Conservation (phyloP, 2,113 vertebrate genomes). For the Mola mola region DNA sequence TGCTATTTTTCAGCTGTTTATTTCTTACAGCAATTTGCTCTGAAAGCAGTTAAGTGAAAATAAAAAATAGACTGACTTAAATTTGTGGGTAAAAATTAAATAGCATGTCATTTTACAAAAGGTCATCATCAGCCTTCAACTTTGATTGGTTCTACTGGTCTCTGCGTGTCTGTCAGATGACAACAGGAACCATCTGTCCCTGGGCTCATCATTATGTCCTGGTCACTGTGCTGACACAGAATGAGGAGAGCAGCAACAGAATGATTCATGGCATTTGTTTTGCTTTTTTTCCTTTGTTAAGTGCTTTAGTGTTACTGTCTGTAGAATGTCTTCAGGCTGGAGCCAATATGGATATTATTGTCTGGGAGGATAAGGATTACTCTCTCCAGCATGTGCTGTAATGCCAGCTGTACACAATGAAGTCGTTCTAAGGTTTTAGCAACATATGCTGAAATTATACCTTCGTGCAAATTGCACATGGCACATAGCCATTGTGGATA, state of each 20-base stretch:
- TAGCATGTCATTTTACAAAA: slow-evolving; percentile 30
- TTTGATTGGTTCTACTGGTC: slow-evolving; percentile 25
- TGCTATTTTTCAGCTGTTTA: not conserved
- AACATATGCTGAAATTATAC: slow-evolving; percentile 25
- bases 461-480: slow-evolving; percentile 19
- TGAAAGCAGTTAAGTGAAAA: not conserved
- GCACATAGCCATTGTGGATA: slow-evolving; percentile 10
- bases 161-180: slow-evolving; percentile 10
- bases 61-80: too few relatives aligned
- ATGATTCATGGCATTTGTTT: slow-evolving; percentile 44
- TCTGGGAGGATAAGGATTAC: slow-evolving; percentile 26
- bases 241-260: slow-evolving; percentile 25
- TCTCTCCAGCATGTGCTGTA: too few relatives aligned
- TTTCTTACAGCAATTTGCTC: not conserved
- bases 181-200: slow-evolving; percentile 68
- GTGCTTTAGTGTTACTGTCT: slow-evolving; percentile 11
- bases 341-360: slow-evolving; percentile 40
- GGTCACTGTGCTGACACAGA: slow-evolving; percentile 54
- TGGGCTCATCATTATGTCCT: slow-evolving; percentile 69
- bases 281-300: slow-evolving; percentile 8
- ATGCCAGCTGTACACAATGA: slow-evolving; percentile 27
- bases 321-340: slow-evolving; percentile 25
- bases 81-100: not conserved
- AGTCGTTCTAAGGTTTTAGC: slow-evolving; percentile 17
- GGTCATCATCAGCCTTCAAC: slow-evolving; percentile 34